A percentile compares a stretch with the other conserved stretches of the same genome.
These are phyloP conservation scores for Galeopsomyia nigrocyanea DNA, from an alignment of 2,888 invertebrate species.

Conservation along the genomic window DNA sequence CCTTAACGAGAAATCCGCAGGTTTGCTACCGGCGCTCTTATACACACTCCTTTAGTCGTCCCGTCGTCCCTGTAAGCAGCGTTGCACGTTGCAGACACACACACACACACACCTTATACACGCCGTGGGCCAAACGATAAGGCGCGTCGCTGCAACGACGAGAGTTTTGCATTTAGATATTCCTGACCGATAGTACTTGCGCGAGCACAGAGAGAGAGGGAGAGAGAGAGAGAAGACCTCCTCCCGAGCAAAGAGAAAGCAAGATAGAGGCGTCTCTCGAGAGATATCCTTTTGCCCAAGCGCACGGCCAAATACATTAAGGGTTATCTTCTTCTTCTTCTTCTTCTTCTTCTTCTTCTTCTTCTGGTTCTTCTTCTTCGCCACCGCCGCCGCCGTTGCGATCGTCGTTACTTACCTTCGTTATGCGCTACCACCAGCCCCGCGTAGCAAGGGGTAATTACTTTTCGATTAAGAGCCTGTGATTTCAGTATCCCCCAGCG, in stretches of 20 bases:
- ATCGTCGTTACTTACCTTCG: constrained; percentile 37
- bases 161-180: constrained; percentile 48
- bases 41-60: background rate
- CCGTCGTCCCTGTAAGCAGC: background rate
- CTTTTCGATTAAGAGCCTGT: constrained; percentile 45
- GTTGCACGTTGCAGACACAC: background rate
- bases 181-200: constrained; percentile 36
- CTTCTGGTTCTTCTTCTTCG: no score
- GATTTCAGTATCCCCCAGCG: constrained; percentile 13
- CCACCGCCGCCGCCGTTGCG: background rate
- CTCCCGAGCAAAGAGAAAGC: no score
- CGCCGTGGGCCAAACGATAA: background rate
- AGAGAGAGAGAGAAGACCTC: background rate
- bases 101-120: constrained; percentile 1
- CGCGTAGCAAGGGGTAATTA: constrained; percentile 30
- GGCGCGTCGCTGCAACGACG: background rate
- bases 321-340: constrained; percentile 37
- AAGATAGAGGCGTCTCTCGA: constrained; percentile 15
- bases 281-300: constrained; percentile 36
- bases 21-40: background rate
- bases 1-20: constrained; percentile 22
- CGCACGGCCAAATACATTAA: constrained; percentile 42
- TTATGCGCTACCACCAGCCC: constrained; percentile 1
- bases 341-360: constrained; percentile 26
- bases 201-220: background rate